Percentiles rank a stretch among this genome's conserved stretches.
Conservation (phyloP, 92 coral and sea anemone species). For the Epizoanthus illoricatus region DNA sequence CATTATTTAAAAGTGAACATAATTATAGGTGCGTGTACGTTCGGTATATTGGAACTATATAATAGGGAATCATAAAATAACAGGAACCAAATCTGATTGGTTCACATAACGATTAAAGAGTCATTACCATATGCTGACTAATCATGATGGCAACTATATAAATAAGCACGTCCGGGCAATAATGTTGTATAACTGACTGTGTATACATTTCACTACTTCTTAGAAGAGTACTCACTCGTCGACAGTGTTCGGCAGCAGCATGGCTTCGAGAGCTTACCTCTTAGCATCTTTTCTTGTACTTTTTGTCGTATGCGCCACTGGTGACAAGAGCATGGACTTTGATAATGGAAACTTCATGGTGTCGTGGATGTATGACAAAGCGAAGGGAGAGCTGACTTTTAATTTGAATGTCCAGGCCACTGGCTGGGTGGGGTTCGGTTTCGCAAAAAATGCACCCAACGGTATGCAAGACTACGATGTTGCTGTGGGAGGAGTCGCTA, state of each 20-base stretch:
- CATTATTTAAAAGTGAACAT: too few species aligned
- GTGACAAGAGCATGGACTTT: background rate
- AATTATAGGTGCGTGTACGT: too few species aligned
- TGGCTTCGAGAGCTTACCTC: background rate
- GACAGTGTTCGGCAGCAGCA: background rate
- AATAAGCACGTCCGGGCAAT: too few species aligned
- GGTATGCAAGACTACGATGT: slow-evolving; percentile 14
- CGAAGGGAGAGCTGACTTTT: slow-evolving; percentile 1
- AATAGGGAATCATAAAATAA: background rate
- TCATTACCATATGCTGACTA: background rate
- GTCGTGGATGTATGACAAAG: slow-evolving; percentile 16
- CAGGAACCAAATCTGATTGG: background rate
- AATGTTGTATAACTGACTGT: too few species aligned
- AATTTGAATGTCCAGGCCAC: slow-evolving; percentile 5
- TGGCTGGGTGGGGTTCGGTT: slow-evolving; percentile 34
- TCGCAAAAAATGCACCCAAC: slow-evolving; percentile 8
- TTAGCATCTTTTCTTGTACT: background rate
- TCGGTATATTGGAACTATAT: too few species aligned
- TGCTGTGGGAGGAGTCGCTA: background rate
- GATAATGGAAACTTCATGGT: slow-evolving; percentile 22
- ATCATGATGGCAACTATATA: background rate
- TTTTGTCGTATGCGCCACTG: background rate
- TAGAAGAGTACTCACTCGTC: too few species aligned
- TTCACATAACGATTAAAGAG: background rate
- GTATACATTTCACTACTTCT: too few species aligned